Evolutionary conservation across 1,140 invertebrate species (phyloP).

Genomic region (Zaprionus inermis): DNA sequence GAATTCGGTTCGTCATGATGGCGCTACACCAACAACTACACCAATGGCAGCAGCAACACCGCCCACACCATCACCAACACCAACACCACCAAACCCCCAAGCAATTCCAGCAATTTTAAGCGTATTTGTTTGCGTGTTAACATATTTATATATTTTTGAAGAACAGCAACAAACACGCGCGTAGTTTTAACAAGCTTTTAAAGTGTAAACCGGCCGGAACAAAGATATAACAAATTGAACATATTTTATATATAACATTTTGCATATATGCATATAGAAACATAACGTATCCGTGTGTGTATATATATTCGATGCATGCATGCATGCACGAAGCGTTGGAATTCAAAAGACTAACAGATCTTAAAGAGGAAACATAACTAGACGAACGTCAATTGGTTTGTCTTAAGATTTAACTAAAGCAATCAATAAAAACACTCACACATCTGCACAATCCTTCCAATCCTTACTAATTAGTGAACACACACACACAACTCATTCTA

Average conservation of each 20-base stretch:
- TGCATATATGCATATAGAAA: conserved; percentile 59
- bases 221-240: conserved; percentile 55
- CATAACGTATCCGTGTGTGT: conserved; percentile 53
- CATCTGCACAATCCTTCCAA: conserved; percentile 44
- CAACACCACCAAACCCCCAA: conserved; percentile 21
- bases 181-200: conserved; percentile 71
- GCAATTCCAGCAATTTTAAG: conserved; percentile 42
- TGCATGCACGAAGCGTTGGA: conserved; percentile 54
- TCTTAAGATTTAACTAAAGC: conserved; percentile 35
- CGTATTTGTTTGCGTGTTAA: conserved; percentile 39
- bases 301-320: conserved; percentile 26
- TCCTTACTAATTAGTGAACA: conserved; percentile 24
- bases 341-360: conserved; percentile 78
- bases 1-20: conserved; percentile 92
- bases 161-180: conserved; percentile 28
- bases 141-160: conserved; percentile 58
- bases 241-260: conserved; percentile 80
- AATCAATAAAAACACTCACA: conserved; percentile 25
- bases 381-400: conserved; percentile 34
- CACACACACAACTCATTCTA: neutral
- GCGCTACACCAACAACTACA: conserved; percentile 6
- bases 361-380: conserved; percentile 63
- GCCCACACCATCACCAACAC: neutral
- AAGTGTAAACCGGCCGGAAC: conserved; percentile 55
- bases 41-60: neutral